Evolutionary conservation across 2,888 invertebrate species (phyloP), one percentile per base, ranked within the genome.

Genomic region (Shargacucullia verbasci): DNA sequence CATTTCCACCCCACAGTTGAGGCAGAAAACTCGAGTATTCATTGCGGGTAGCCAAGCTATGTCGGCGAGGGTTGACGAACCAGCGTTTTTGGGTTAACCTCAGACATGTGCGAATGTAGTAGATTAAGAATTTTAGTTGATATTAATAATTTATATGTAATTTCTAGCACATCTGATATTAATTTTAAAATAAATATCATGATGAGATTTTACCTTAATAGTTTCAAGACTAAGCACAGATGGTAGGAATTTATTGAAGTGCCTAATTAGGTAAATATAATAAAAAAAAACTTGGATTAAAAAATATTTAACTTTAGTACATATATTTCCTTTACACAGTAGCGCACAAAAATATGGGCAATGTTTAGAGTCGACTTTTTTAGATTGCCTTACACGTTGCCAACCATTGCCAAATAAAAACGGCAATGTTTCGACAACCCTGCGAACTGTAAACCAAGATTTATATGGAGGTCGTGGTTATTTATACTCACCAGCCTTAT

Each of bases 11-110:
- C 89, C 82, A 82, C 85, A 83, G 85, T 87, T 88, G 86, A 87
- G 88, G 85, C 80, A 80, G 88, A 87, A 88, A 90, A 90, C 90
- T 91, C 86, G 87, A 88, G 91, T 90, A 91, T 91, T 91, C 91
- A 90, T 91, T 90, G 91, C 89, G 90, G 90, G 86, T 86, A 87
- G 88, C 89, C 88, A 79, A 81, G 81, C 79, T 81, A 81, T 77
- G 81, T 74, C 62, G 76, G 77, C 75, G 77, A 88, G 89, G 89
- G 89, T 73, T 88, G 89, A 69, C 86, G 75, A 74, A 62, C 68
- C 55, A 63, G 59, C 65, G 49, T 75, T 79, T 71, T 58, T 44
- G 55, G 78, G 71, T 56, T 67, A 68, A 73, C 72, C 76, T 66
- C 66, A 62, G 46, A 65, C 47, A 48, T 65, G 47, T 57, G 53